Conservation (phyloP, 2,888 invertebrate species). For the Catotricha subobsoleta region DNA sequence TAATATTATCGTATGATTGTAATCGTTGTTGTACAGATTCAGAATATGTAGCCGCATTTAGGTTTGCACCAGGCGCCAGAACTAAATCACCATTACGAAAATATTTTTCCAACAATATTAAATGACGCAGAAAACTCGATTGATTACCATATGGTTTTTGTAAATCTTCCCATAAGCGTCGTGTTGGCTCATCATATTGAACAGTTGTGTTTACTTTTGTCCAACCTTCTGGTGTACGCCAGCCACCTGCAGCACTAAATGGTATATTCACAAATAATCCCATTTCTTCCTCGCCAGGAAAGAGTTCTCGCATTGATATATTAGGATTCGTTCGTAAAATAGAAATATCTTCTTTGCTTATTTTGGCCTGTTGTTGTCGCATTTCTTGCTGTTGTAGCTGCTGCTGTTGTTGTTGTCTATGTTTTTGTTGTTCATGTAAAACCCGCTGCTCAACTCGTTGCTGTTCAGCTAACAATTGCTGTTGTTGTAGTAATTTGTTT, state of each 20-base stretch:
- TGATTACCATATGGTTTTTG: conserved; percentile 78
- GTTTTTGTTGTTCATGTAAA: conserved; percentile 16
- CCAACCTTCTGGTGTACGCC: conserved; percentile 67
- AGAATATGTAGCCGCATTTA: conserved; percentile 58
- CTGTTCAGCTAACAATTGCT: conserved; percentile 1
- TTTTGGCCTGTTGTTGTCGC: conserved; percentile 8
- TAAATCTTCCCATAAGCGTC: conserved; percentile 59
- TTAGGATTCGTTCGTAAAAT: conserved; percentile 43
- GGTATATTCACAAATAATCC: conserved; percentile 58
- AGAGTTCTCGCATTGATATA: conserved; percentile 62
- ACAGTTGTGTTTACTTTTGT: conserved; percentile 61
- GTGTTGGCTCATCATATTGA: conserved; percentile 68
- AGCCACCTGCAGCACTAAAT: conserved; percentile 39
- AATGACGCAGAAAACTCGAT: conserved; percentile 65
- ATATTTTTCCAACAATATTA: conserved; percentile 66
- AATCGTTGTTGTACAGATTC: conserved; percentile 63
- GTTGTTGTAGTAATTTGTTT: conserved; percentile 1
- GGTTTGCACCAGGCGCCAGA: conserved; percentile 50
- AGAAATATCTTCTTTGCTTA: conserved; percentile 20
- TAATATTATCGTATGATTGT: conserved; percentile 50
- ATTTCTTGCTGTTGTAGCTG: conserved; percentile 14
- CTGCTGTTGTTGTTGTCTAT: conserved; percentile 3
- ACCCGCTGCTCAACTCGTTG: conserved; percentile 9
- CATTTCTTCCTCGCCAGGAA: conserved; percentile 70
- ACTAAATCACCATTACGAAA: conserved; percentile 64